Evolutionary conservation across 2,797 vertebrate species (phyloP), one percentile per base, ranked within the genome.

Genomic region (Kryptopterus vitreolus): DNA sequence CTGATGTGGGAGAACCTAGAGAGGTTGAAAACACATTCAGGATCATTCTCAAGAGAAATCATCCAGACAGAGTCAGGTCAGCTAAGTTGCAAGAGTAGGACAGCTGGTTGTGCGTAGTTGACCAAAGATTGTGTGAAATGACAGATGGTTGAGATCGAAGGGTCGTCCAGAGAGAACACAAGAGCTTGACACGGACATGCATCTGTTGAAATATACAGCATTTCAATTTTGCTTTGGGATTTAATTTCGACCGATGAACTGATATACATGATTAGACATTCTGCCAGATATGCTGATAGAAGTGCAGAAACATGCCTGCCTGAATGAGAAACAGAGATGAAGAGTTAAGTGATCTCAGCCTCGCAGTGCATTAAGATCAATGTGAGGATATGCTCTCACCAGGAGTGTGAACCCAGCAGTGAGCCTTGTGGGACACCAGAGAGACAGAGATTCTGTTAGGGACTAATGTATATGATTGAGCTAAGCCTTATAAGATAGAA

Each of bases 1-100:
- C 18, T 31, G 48, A 48, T 53, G n/a, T 66, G 33, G 38, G 46
- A 50, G 66, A 29, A 29, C n/a, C 26, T 69, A 46, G 24, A 69
- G 24, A 69, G 20, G n/a, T 52, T 53, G 48, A 71, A 71, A 71
- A 33, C 53, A 26, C 69, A 71, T 71, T 33, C 50, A 53, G 26
- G 29, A 53, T 71, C 52, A n/a, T 20, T 33, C 50, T 15, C 46
- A 5, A 16, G 46, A 70, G 46, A 52, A 70, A 70, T 15, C 46
- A 50, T 24, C 15, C 26, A 68, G n/a, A 11, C 38, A 0, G 13
- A 48, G 18, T 31, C 48, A 22, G 11, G 12, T 31, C 6, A 52
- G 48, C 29, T 33, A 53, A 22, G 69, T 53, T 26, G 22, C 10
- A 20, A 0, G 16, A 22, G 66, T 29, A 10, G 68, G 26, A n/a